A percentile compares a stretch with the other conserved stretches of the same genome.
These are phyloP conservation scores for Steatornis caripensis DNA, from an alignment of 2,113 vertebrate species.

Conservation along the genomic window DNA sequence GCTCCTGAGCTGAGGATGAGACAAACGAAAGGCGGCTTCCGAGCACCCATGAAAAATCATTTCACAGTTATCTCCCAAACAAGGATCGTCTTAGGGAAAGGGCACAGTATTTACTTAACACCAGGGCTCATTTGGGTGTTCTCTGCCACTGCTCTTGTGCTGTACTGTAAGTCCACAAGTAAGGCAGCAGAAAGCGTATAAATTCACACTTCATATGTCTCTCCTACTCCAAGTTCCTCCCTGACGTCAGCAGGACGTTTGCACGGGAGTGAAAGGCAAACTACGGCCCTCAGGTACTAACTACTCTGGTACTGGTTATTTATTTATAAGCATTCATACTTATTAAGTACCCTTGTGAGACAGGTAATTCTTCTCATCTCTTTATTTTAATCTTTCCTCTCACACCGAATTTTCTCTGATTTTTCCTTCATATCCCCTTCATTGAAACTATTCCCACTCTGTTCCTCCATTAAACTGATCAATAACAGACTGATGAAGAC, in stretches of 20 bases:
- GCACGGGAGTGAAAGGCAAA: neutral
- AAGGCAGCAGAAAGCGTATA: neutral
- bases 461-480: neutral
- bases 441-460: neutral
- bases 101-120: neutral
- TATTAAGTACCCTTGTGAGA: neutral
- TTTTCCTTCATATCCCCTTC: neutral
- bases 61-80: neutral
- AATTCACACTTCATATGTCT: neutral
- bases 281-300: neutral
- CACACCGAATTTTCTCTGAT: neutral
- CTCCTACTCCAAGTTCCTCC: neutral
- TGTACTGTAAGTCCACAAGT: neutral
- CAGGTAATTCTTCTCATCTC: neutral
- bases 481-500: neutral
- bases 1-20: neutral
- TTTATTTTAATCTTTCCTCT: neutral
- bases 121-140: neutral
- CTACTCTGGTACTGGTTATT: neutral
- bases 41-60: neutral
- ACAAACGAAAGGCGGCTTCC: neutral
- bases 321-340: neutral
- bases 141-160: neutral
- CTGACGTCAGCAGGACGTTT: neutral
- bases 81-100: neutral